Evolutionary conservation across 2,888 invertebrate species (phyloP), one percentile per base, ranked within the genome.

Genomic region (Choristoneura rosaceana): DNA sequence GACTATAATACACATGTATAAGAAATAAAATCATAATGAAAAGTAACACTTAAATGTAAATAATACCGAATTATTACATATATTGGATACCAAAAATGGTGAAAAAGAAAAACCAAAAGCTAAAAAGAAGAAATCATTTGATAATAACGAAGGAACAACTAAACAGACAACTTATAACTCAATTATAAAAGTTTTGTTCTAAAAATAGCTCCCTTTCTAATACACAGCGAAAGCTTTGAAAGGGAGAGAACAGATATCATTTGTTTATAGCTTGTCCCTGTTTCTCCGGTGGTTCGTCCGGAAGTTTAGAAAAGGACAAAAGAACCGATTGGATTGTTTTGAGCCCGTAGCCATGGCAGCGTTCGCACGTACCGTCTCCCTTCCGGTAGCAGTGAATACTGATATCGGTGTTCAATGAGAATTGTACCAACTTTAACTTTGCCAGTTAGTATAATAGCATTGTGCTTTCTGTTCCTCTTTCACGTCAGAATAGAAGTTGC

Each of bases 311-410:
- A 38, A 5, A 47, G 38, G 64, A 64, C 50, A 64, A 50, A 33
- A 62, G 25, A 62, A 33, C 50, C 12, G 64, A 50, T 64, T 64
- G 64, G 64, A 50, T 64, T 64, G 64, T 64, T 64, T 64, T 34
- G 64, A 64, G 34, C 25, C 38, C 45, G 64, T 52, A 52, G 47
- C 38, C 38, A 64, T 64, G 50, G 45, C 64, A 64, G 38, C 60
- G 34, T 15, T 5, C 12, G 60, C 64, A 47, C 47, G 64, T 47
- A 33, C 47, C 50, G 55, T 25, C 47, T 63, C 63, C 63, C 63
- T 64, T 64, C 64, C 64, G 47, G 50, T 12, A 5, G n/a, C 64
- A 33, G 38, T 50, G 64, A 64, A 52, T 64, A 38, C 64, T 62
- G 50, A 50, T 64, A 52, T 50, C 64, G 33, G 38, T 38, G 64